Evolutionary conservation across 2,797 vertebrate genomes (phyloP).

Genomic region (Melopsittacus undulatus): DNA sequence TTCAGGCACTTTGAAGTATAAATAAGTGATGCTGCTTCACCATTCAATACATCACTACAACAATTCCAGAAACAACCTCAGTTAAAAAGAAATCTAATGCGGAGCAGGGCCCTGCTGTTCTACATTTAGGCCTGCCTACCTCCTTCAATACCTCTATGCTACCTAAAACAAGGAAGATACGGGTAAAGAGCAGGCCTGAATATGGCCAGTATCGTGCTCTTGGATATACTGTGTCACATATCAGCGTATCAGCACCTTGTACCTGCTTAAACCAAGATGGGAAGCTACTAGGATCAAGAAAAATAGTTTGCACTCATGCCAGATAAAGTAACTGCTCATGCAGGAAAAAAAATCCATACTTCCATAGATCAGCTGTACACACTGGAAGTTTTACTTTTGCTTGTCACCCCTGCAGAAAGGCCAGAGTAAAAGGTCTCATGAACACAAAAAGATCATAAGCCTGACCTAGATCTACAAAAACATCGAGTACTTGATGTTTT

Average conservation of each 20-base stretch:
- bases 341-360: not conserved
- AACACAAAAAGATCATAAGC: not conserved
- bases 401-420: not conserved
- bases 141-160: not conserved
- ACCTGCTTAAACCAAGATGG: not conserved
- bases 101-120: not conserved
- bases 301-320: not conserved
- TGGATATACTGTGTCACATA: accelerated
- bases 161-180: not conserved
- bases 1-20: not conserved
- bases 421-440: accelerated
- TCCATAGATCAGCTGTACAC: not conserved
- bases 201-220: accelerated
- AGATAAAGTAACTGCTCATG: not conserved
- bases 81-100: not conserved
- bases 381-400: not conserved
- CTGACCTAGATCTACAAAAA: not conserved
- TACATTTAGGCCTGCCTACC: not conserved
- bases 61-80: not conserved
- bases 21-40: not conserved
- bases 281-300: not conserved
- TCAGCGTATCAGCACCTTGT: not conserved
- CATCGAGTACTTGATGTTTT: accelerated
- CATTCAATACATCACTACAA: not conserved
- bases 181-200: accelerated